Evolutionary conservation across 2,888 invertebrate species (phyloP).

Genomic region (Mythimna ferrago): DNA sequence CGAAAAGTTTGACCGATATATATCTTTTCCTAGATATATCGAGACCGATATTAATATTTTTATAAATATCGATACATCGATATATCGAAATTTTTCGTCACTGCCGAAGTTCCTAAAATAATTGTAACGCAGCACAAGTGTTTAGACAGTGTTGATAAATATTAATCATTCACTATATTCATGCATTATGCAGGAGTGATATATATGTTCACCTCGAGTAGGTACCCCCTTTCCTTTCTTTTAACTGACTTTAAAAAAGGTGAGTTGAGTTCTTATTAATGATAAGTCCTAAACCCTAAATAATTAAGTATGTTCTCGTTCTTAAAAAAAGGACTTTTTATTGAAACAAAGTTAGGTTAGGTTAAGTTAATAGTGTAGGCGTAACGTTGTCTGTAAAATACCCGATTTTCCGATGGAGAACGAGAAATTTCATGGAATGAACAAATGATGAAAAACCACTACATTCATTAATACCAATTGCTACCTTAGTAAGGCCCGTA

Average conservation of each 20-base stretch:
- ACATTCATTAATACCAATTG: neutral
- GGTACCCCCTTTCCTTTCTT: neutral
- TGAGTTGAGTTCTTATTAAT: neutral
- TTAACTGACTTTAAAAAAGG: neutral
- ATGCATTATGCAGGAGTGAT: neutral
- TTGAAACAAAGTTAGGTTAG: neutral
- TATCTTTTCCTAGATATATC: too few species aligned
- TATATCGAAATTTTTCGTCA: too few species aligned
- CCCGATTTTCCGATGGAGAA: neutral
- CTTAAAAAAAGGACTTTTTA: neutral
- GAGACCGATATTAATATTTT: too few species aligned
- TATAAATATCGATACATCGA: too few species aligned
- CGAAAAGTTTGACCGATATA: too few species aligned
- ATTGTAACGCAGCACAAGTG: neutral
- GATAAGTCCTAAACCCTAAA: neutral
- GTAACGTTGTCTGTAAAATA: neutral
- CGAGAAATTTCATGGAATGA: neutral
- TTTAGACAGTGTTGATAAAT: slow-evolving; percentile 1
- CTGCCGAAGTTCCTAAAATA: too few species aligned
- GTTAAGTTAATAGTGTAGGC: too few species aligned
- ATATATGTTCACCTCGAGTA: neutral
- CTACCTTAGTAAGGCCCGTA: too few species aligned
- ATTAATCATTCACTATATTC: neutral
- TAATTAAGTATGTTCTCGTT: neutral
- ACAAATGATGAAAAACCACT: neutral